These are phyloP conservation scores for Stenolophus ochropezus DNA, from an alignment of 2,888 invertebrate genomes.

Conservation along the genomic window DNA sequence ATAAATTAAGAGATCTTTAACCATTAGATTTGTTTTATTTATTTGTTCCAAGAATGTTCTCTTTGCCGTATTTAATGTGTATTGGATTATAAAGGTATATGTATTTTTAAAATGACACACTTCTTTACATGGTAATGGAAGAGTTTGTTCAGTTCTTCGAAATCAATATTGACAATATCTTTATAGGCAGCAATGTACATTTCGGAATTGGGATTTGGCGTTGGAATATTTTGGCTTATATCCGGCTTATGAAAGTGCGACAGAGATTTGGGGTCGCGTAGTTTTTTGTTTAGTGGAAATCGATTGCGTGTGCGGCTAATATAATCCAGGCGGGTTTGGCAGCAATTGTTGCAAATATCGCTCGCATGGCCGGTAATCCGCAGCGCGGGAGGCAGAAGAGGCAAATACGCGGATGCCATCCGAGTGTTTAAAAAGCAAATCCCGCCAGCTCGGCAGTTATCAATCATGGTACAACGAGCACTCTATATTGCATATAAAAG, in stretches of 20 bases:
- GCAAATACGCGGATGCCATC: conserved; percentile 16
- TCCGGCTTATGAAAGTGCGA: conserved; percentile 24
- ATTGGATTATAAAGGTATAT: too few species aligned
- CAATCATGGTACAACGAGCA: conserved; percentile 59
- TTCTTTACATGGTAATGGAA: too few species aligned
- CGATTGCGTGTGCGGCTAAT: conserved; percentile 1
- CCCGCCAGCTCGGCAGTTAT: conserved; percentile 52
- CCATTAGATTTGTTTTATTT: too few species aligned
- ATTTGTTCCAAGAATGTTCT: too few species aligned
- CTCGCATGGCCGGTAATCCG: conserved; percentile 1
- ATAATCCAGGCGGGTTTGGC: conserved; percentile 28
- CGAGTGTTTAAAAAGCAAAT: conserved; percentile 58
- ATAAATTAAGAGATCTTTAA: too few species aligned
- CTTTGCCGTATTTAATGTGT: too few species aligned
- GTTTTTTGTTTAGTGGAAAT: conserved; percentile 7
- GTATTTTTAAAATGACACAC: too few species aligned
- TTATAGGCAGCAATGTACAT: background rate
- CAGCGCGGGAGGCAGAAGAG: background rate
- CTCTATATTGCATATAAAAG: conserved; percentile 60
- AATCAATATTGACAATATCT: background rate
- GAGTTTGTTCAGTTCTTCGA: background rate
- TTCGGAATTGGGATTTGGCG: background rate
- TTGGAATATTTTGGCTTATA: background rate
- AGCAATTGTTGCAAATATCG: conserved; percentile 42
- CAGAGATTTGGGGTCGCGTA: conserved; percentile 3